These are phyloP conservation scores for Leptinotarsa texana DNA, from an alignment of 1,140 invertebrate species.

Conservation along the genomic window DNA sequence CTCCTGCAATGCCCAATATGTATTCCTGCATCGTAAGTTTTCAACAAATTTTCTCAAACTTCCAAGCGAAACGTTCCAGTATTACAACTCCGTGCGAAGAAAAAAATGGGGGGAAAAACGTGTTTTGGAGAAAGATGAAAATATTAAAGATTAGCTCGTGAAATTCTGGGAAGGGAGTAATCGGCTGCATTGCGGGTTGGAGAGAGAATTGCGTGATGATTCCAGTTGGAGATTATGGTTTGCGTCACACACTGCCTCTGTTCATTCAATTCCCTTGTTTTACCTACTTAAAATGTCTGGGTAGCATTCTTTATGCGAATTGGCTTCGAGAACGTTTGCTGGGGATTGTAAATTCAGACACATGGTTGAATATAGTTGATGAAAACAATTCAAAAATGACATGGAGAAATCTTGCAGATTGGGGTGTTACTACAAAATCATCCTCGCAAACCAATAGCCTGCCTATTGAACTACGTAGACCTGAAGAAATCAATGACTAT, in stretches of 20 bases:
- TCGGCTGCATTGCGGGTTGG: constrained; percentile 38
- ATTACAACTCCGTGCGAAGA: neutral
- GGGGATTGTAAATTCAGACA: too few species aligned
- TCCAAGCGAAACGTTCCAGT: neutral
- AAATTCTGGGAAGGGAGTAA: constrained; percentile 49
- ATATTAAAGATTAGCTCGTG: constrained; percentile 9
- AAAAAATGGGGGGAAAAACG: neutral
- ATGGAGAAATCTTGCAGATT: too few species aligned
- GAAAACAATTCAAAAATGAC: too few species aligned
- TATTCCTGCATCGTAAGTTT: neutral
- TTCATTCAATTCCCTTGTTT: constrained; percentile 10
- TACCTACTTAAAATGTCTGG: neutral
- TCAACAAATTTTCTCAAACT: neutral
- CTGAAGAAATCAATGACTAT: too few species aligned
- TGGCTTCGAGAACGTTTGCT: too few species aligned
- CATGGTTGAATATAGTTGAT: too few species aligned
- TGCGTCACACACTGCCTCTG: constrained; percentile 32
- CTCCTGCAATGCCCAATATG: neutral
- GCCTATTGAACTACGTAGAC: too few species aligned
- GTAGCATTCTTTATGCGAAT: neutral
- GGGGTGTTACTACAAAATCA: too few species aligned
- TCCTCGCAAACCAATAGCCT: too few species aligned
- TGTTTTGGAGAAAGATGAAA: constrained; percentile 63
- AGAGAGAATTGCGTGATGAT: constrained; percentile 37
- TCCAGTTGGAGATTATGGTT: constrained; percentile 29